A percentile compares a stretch with the other conserved stretches of the same genome.
phyloP scores from a whole-genome alignment of 2,797 vertebrate species.

The Cyclura pinguis region DNA sequence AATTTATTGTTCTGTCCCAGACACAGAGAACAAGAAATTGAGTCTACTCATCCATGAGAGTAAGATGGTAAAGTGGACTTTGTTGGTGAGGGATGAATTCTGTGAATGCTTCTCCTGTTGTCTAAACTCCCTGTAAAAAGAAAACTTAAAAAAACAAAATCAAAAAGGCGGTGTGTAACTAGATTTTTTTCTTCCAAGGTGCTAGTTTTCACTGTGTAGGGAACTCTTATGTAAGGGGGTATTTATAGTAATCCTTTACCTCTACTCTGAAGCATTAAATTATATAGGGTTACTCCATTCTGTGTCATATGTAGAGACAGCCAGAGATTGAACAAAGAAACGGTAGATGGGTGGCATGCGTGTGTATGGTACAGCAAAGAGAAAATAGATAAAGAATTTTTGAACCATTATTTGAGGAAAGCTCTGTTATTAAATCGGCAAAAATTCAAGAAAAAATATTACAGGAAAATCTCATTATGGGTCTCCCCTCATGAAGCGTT shows the following conservation, averaged over 20 bases:
- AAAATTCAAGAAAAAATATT: no score
- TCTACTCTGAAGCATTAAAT: background rate
- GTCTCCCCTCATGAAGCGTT: no score
- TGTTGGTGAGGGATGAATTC: background rate
- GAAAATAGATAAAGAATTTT: no score
- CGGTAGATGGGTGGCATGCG: no score
- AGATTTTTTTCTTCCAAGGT: background rate
- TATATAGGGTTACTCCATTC: background rate
- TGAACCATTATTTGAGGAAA: no score
- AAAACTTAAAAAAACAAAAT: background rate
- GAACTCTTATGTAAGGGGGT: background rate
- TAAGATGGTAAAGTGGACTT: background rate
- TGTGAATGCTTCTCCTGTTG: background rate
- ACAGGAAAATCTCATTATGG: no score
- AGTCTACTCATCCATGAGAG: background rate
- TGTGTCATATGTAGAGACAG: background rate
- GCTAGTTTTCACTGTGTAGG: background rate
- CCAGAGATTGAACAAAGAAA: background rate
- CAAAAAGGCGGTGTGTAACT: no score
- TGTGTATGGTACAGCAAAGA: no score
- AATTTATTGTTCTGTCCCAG: constrained; percentile 48
- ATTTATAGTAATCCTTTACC: background rate
- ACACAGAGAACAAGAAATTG: constrained; percentile 25
- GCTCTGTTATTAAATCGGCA: no score
- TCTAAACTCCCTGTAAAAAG: background rate